Base-by-base conservation (phyloP, 2,888 invertebrate genomes). In the Apotomis turbidana region DNA sequence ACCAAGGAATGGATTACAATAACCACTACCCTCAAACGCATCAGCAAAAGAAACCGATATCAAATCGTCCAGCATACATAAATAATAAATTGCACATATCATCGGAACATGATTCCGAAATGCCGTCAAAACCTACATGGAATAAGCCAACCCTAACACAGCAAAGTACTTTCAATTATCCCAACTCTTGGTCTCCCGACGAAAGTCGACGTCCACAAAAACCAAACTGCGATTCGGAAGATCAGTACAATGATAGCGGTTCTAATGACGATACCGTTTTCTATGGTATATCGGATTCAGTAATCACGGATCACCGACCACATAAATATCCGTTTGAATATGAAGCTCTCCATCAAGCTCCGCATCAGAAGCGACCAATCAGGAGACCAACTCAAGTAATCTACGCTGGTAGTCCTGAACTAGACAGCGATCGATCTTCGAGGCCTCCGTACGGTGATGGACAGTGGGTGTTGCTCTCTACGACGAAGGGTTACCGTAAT, bases 381-480 rank as follows among this genome's bases (percentile, higher is more conserved):
- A 87, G 90, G 76, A 82, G 91, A 71, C 94, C 94, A 3, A 90
- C 93, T 1, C 90, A 90, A 81, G 90, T 93, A 8, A 91, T 94
- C 63, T 94, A 94, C 54, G 91, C 94, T 27, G 94, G 94, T 46
- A 78, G 83, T 51, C 79, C 87, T 6, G 89, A 90, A 46, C 81
- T 85, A 67, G 91, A 93, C 44, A 86, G 81, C 66, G 94, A 95
- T 80, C 94, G 95, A 0, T 86, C 90, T 3, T 93, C 94, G 3
- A 94, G 95, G 83, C 96, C 96, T 0, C 92, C 94, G 0, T 93
- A 93, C 74, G 95, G 96, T 0, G 95, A 96, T 74, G 97, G 97
- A 0, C 96, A 96, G 78, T 97, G 97, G 97, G 95, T 97, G 3
- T 88, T 97, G 2, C 86, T 97, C 6, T 96, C 96, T 0, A 96